Base-by-base conservation (phyloP, 1,140 invertebrate genomes). In the Melipona quadrifasciata region DNA sequence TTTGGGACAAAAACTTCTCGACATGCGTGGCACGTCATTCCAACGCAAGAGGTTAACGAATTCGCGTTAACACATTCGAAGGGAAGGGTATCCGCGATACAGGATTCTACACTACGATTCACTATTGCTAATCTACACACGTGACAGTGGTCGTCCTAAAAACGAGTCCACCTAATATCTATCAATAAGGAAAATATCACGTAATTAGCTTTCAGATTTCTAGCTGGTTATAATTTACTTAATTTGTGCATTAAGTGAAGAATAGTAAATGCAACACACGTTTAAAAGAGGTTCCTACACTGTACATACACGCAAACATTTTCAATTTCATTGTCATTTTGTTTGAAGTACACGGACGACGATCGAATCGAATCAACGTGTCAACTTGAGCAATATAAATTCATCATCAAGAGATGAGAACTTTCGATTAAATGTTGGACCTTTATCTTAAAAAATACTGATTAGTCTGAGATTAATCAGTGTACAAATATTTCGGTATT, bases 71-170 rank as follows among this genome's bases (percentile, higher is more conserved):
- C 39, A 47, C 8, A 76, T 27, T 58, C 58, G 27, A 64, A 74
- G 58, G 47, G 64, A 21, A 57, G 19, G n/a, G 17, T 80, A 57
- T 27, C 8, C 34, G n/a, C 57, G 57, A 64, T 24, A 84, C 27
- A 84, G 75, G 80, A 80, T 71, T 78, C 90, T 92, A 92, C 84
- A 65, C 90, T 93, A 93, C 88, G 85, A 87, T 81, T 89, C 87
- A 82, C 93, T 93, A 93, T 94, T 93, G 92, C 91, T 93, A 94
- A 93, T 92, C 93, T 93, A 94, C 92, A 93, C 92, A 93, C 87
- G 84, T 89, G 80, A 90, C 85, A 77, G 87, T 92, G 90, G 90
- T 90, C 91, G 90, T 88, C 80, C 78, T 89, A 84, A 89, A 86
- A 84, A 86, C 82, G 89, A 87, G 16, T 68, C 81, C 75, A 87